phyloP scores from a whole-genome alignment of 2,797 vertebrate species.

The Rhyacichthys aspro region DNA sequence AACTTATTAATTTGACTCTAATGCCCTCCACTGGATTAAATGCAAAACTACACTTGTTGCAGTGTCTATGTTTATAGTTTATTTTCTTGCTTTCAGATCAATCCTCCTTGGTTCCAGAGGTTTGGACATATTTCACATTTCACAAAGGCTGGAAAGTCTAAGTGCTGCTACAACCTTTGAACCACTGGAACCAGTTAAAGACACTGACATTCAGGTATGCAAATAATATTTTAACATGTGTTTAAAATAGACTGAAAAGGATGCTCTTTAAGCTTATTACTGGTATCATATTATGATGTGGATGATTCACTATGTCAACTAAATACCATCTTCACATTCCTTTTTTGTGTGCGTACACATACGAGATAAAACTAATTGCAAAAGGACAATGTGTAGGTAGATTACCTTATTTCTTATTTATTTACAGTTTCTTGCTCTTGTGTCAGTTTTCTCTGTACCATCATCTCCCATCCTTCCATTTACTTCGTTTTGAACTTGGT shows the following conservation, averaged over 20 bases:
- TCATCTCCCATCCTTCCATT: conserved; percentile 4
- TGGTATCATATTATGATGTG: no score
- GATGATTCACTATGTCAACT: no score
- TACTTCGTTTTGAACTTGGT: conserved; percentile 31
- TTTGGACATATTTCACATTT: conserved; percentile 96
- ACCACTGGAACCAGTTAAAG: conserved; percentile 96
- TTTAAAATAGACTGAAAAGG: no score
- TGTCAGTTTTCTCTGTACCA: not conserved
- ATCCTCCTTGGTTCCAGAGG: conserved; percentile 95
- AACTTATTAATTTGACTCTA: not conserved
- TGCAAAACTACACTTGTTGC: not conserved
- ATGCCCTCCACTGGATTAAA: conserved; percentile 47
- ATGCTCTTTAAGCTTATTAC: no score
- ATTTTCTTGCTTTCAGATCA: conserved; percentile 78
- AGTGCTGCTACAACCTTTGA: conserved; percentile 98
- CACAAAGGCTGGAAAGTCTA: conserved; percentile 93
- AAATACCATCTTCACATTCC: no score
- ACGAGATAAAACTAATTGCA: no score
- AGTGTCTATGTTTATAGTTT: not conserved
- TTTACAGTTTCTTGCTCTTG: no score
- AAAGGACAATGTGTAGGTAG: no score
- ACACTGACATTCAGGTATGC: conserved; percentile 96
- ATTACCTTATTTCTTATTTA: no score
- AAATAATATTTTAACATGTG: not conserved
- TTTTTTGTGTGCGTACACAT: no score